These are phyloP conservation scores for Formicarius rufipectus DNA, from an alignment of 2,113 vertebrate species.

Conservation along the genomic window DNA sequence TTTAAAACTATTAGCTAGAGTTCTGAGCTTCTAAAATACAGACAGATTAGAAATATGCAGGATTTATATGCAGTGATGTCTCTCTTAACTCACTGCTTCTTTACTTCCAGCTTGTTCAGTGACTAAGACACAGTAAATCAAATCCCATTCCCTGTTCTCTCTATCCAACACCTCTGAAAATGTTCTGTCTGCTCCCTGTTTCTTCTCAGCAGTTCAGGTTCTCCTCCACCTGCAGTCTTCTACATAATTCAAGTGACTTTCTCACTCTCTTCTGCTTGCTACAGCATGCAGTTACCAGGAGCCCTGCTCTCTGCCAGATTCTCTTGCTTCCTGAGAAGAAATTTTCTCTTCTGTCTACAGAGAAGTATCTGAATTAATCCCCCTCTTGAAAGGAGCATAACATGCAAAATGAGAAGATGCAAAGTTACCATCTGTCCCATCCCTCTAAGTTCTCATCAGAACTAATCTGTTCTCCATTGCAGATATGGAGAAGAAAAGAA, in stretches of 20 bases:
- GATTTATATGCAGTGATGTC: not conserved
- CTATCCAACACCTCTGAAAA: not conserved
- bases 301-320: not conserved
- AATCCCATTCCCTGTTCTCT: not conserved
- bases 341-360: not conserved
- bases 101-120: not conserved
- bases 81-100: not conserved
- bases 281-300: not conserved
- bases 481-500: not conserved
- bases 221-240: not conserved
- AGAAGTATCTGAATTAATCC: not conserved
- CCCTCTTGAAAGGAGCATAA: not conserved
- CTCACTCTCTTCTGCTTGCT: not conserved
- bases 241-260: constrained; percentile 7
- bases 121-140: not conserved
- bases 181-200: not conserved
- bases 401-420: not conserved
- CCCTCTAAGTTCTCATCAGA: not conserved
- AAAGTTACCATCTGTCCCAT: not conserved
- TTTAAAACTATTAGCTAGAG: not conserved
- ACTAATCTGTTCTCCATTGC: not conserved
- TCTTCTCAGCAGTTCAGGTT: not conserved
- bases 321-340: not conserved
- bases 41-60: not conserved
- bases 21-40: not conserved